Evolutionary conservation across 2,113 vertebrate genomes (phyloP).

Genomic region (Channa maculata): DNA sequence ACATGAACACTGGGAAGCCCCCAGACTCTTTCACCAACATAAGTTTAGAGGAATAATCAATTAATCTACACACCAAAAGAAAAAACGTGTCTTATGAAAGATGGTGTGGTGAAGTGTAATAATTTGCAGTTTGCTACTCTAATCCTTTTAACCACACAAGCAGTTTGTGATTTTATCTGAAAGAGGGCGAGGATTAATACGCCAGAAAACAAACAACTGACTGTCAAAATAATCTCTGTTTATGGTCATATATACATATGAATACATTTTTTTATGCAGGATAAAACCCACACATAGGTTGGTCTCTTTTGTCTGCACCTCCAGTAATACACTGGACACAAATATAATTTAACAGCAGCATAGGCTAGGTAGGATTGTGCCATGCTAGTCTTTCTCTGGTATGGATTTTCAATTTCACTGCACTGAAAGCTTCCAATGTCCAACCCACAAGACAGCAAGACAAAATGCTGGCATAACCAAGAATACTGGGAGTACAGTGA

Average conservation of each 20-base stretch:
- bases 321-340: neutral
- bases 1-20: conserved; percentile 14
- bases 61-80: conserved; percentile 17
- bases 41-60: conserved; percentile 35
- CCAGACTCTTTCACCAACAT: neutral
- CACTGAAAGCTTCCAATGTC: conserved; percentile 22
- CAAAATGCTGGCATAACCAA: too few species aligned
- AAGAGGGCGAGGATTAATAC: conserved; percentile 38
- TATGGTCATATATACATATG: conserved; percentile 25
- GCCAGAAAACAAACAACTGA: conserved; percentile 26
- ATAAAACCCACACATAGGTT: conserved; percentile 5
- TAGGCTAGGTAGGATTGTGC: neutral
- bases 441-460: neutral
- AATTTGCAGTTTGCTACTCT: neutral
- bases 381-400: neutral
- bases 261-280: conserved; percentile 57
- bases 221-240: conserved; percentile 35
- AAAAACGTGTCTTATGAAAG: conserved; percentile 4
- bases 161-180: conserved; percentile 23
- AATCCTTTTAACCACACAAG: conserved; percentile 54
- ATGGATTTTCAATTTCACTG: conserved; percentile 1
- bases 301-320: neutral
- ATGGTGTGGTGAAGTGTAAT: neutral
- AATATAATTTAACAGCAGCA: conserved; percentile 20
- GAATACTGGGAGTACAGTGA: too few species aligned